A percentile compares a stretch with the other conserved stretches of the same genome.
Conservation (phyloP, 1,140 invertebrate genomes). For the Ceratitis capitata region DNA sequence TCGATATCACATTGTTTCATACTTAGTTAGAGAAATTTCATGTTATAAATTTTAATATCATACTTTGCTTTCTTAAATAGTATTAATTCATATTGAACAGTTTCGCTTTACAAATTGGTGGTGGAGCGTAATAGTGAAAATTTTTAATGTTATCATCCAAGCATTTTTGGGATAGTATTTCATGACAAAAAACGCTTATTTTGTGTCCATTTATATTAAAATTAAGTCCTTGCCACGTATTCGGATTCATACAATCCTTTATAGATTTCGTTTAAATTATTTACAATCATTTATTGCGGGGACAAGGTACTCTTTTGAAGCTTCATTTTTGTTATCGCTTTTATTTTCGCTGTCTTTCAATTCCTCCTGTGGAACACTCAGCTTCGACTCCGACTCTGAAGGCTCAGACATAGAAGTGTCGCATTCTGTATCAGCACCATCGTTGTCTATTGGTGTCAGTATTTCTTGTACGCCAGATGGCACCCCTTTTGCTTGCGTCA, state of each 20-base stretch:
- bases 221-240: no score
- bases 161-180: no score
- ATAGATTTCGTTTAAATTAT: no score
- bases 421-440: not conserved
- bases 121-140: not conserved
- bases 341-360: no score
- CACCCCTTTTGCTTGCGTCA: not conserved
- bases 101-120: not conserved
- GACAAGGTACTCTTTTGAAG: not conserved
- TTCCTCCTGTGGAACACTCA: not conserved
- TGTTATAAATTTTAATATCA: not conserved
- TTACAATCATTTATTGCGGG: no score
- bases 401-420: not conserved
- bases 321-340: not conserved
- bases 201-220: no score
- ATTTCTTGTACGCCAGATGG: conserved; percentile 59
- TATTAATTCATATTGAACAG: not conserved
- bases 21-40: not conserved
- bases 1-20: not conserved
- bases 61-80: not conserved
- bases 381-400: not conserved
- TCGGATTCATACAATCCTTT: no score
- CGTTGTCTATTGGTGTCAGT: conserved; percentile 46
- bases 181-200: no score
- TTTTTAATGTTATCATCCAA: no score